Percentiles rank a stretch among this genome's conserved stretches.
These are phyloP conservation scores for Scatophagus argus DNA, from an alignment of 2,113 vertebrate genomes.

Conservation along the genomic window DNA sequence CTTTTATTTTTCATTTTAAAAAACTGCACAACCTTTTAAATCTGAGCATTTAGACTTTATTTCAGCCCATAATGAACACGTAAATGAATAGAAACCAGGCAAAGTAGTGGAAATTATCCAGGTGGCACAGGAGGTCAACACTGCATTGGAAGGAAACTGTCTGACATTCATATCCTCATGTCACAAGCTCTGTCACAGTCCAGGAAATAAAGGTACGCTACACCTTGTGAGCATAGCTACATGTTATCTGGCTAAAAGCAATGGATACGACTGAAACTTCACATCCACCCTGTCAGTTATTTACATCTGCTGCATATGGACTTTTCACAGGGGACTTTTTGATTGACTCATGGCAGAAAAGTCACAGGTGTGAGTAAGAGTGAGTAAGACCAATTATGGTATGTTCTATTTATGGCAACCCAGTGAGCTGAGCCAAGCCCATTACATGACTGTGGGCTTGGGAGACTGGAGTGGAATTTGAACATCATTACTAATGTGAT, in stretches of 20 bases:
- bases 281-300: not conserved
- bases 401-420: constrained; percentile 23
- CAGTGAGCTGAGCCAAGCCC: not conserved
- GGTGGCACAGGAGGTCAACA: constrained; percentile 48
- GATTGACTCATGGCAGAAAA: constrained; percentile 7
- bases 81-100: constrained; percentile 21
- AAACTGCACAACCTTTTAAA: not conserved
- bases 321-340: not conserved
- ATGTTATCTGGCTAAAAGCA: not conserved
- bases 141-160: constrained; percentile 61
- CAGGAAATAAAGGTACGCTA: not conserved
- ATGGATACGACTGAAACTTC: not conserved
- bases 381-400: constrained; percentile 45
- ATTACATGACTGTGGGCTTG: constrained; percentile 7
- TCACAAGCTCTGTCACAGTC: constrained; percentile 52
- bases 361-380: constrained; percentile 41
- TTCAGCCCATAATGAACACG: not conserved
- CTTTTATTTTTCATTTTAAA: not conserved
- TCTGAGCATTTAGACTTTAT: not conserved
- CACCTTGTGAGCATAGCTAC: not conserved
- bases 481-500: constrained; percentile 31
- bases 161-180: constrained; percentile 70
- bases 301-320: too few relatives aligned
- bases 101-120: constrained; percentile 30
- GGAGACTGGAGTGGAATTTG: constrained; percentile 12